Conservation (phyloP, 2,113 vertebrate genomes). For the Tragelaphus scriptus region DNA sequence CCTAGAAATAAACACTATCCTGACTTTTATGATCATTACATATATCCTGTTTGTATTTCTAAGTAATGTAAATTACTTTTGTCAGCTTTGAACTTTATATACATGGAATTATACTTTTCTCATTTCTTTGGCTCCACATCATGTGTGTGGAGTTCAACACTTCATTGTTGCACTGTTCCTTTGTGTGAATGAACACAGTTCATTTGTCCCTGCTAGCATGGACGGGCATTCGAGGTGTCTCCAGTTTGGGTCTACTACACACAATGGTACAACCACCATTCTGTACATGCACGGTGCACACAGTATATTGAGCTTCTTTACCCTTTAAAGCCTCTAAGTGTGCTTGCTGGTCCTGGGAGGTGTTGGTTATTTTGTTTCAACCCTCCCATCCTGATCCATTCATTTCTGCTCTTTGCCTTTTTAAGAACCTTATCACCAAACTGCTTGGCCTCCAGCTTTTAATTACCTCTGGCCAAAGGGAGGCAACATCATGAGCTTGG, state of each 20-base stretch:
- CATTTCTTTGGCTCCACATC: background rate
- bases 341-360: background rate
- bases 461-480: too few relatives aligned
- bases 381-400: background rate
- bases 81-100: background rate
- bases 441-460: background rate
- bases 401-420: background rate
- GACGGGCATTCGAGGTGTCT: background rate
- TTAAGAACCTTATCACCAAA: background rate
- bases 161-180: background rate
- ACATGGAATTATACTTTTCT: background rate
- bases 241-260: background rate
- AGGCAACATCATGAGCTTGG: background rate
- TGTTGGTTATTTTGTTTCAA: background rate
- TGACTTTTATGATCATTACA: background rate
- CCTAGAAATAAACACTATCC: background rate
- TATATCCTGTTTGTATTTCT: background rate
- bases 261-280: background rate
- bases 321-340: background rate
- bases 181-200: background rate
- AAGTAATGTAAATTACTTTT: background rate
- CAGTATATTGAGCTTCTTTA: background rate
- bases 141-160: background rate
- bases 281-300: background rate
- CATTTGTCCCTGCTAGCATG: too few relatives aligned